Evolutionary conservation across 64 coral and sea anemone genomes (phyloP), one percentile per base, ranked within the genome.

Genomic region (Hydrozoanthus tunicans): DNA sequence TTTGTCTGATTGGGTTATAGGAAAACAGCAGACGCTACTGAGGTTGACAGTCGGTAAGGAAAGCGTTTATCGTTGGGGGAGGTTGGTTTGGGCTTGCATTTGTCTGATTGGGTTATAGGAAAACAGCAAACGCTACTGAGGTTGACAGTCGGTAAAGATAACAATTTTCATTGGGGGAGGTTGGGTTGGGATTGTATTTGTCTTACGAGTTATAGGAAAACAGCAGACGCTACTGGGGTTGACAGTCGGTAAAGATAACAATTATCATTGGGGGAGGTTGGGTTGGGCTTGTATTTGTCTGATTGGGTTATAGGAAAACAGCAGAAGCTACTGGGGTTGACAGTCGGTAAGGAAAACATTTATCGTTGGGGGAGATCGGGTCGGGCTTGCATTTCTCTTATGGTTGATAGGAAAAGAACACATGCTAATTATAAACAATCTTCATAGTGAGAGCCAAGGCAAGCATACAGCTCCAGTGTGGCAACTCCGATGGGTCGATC

Each of bases 401-500:
- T 13, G 15, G 1, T 13, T 51, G 10, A 52, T 12, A 12, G 53
- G 53, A 51, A 4, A 4, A 76, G 5, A 51, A 52, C 25, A 51
- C 26, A 8, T 0, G 13, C 25, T 9, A 6, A 73, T 27, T 32
- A 43, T 43, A 43, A 43, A 20, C 27, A 13, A 9, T 86, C 12
- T 6, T 73, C 77, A 13, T 59, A 99, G 97, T 86, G 97, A 99
- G 73, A 95, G 91, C 78, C 91, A 95, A 53, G 97, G 97, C 2
- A 99, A 99, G 52, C 97, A 99, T 75, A 94, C 92, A 6, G 94
- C 97, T 15, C 97, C 97, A 66, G 97, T 99, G 23, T 99, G 97
- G 97, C 97, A 96, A 65, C 91, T 99, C 57, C 90, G 93, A n/a
- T 99, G 97, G 97, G 92, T 99, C 54, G 91, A 93, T 43, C 84